Conservation (phyloP, 1,140 invertebrate species). For the Helicorthomorpha holstii region DNA sequence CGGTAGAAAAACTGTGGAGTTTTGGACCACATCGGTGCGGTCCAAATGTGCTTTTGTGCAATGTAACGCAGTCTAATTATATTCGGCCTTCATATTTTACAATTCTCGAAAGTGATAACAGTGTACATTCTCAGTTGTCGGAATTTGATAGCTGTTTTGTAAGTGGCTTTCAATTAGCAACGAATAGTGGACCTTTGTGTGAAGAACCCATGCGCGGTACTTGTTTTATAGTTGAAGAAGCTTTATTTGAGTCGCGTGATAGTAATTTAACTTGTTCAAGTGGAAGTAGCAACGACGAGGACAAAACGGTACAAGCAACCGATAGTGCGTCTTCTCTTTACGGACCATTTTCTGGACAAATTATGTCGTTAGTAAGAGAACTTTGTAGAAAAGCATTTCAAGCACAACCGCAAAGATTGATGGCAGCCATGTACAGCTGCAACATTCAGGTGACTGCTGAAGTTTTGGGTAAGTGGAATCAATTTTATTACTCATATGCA, state of each 20-base stretch:
- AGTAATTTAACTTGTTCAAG: background rate
- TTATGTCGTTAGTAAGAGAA: constrained; percentile 81
- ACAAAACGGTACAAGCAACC: constrained; percentile 3
- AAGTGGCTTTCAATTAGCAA: constrained; percentile 87
- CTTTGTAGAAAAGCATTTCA: constrained; percentile 76
- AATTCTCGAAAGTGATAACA: constrained; percentile 1
- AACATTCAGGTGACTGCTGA: constrained; percentile 80
- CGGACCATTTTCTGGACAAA: constrained; percentile 55
- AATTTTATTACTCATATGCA: too few relatives aligned
- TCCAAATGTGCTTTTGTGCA: constrained; percentile 72
- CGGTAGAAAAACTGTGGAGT: constrained; percentile 64
- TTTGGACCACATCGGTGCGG: constrained; percentile 79
- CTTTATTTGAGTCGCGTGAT: constrained; percentile 30
- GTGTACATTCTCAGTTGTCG: constrained; percentile 10
- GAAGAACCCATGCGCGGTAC: constrained; percentile 93
- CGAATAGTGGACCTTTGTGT: constrained; percentile 73
- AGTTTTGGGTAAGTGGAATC: constrained; percentile 61
- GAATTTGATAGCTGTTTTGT: constrained; percentile 60
- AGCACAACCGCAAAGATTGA: constrained; percentile 70
- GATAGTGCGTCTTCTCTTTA: constrained; percentile 12
- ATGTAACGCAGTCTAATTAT: constrained; percentile 33
- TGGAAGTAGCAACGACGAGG: constrained; percentile 14
- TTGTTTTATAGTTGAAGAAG: constrained; percentile 71
- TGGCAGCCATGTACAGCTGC: constrained; percentile 94
- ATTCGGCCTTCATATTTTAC: constrained; percentile 23